A percentile compares a stretch with the other conserved stretches of the same genome.
Conservation (phyloP, 2,113 vertebrate genomes). For the Physeter macrocephalus region DNA sequence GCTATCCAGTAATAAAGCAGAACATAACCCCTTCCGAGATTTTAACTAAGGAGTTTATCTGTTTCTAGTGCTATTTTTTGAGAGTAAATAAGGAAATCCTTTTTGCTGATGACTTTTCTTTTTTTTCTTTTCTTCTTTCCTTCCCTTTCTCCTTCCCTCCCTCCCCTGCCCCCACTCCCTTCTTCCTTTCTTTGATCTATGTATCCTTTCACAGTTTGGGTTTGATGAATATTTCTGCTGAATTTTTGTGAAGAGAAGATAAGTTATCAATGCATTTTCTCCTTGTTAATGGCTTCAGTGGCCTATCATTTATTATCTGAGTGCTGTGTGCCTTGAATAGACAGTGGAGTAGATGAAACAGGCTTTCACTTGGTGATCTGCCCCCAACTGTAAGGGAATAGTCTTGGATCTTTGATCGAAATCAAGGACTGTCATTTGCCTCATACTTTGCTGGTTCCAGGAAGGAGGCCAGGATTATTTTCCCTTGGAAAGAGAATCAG, state of each 20-base stretch:
- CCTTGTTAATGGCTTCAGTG: constrained; percentile 31
- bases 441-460: constrained; percentile 38
- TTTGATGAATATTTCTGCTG: constrained; percentile 50
- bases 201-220: background rate
- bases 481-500: constrained; percentile 46
- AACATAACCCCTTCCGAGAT: constrained; percentile 32
- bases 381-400: background rate
- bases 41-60: constrained; percentile 55
- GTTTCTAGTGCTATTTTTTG: constrained; percentile 16
- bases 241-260: constrained; percentile 46
- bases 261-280: constrained; percentile 50
- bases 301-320: constrained; percentile 43
- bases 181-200: background rate
- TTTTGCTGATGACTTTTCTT: background rate
- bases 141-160: background rate
- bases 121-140: background rate
- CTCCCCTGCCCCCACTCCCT: background rate
- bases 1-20: constrained; percentile 63
- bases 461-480: constrained; percentile 48
- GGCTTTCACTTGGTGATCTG: constrained; percentile 29
- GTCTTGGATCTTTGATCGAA: constrained; percentile 46
- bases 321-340: constrained; percentile 3
- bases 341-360: background rate
- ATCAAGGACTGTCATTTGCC: constrained; percentile 54
- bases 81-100: background rate